A percentile compares a stretch with the other conserved stretches of the same genome.
Conservation (phyloP, 2,888 invertebrate genomes). For the Plebejus melissa region DNA sequence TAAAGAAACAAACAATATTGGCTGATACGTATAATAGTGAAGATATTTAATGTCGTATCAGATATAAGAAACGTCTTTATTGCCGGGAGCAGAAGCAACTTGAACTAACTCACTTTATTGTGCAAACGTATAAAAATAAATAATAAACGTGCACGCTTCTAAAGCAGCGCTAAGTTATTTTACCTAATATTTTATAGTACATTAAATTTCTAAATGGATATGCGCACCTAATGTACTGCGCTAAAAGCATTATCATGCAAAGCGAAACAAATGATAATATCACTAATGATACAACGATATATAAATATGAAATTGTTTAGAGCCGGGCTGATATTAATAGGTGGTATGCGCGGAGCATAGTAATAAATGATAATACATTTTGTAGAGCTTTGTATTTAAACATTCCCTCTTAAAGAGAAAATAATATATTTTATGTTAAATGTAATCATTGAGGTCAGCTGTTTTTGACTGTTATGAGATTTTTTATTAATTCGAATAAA, state of each 20-base stretch:
- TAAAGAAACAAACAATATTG: no score
- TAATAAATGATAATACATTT: neutral
- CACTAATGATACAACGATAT: conserved; percentile 6
- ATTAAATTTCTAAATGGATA: neutral
- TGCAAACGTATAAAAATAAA: neutral
- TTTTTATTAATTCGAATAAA: no score
- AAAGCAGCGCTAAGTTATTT: neutral
- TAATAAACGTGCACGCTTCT: neutral
- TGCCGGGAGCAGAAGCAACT: neutral
- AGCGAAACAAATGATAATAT: neutral
- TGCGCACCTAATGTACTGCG: neutral
- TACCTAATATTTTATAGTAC: neutral
- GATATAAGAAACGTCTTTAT: neutral
- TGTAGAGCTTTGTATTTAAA: neutral
- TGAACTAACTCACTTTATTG: neutral
- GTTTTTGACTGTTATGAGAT: no score
- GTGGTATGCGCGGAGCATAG: neutral
- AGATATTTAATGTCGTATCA: neutral
- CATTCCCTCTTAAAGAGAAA: neutral
- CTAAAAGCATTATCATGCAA: conserved; percentile 8
- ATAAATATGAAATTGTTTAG: conserved; percentile 9
- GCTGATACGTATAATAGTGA: no score
- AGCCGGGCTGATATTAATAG: conserved; percentile 3
- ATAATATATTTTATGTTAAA: neutral
- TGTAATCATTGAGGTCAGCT: no score